These are phyloP conservation scores for Smittia sp. DNA, from an alignment of 2,888 invertebrate genomes.

Conservation along the genomic window DNA sequence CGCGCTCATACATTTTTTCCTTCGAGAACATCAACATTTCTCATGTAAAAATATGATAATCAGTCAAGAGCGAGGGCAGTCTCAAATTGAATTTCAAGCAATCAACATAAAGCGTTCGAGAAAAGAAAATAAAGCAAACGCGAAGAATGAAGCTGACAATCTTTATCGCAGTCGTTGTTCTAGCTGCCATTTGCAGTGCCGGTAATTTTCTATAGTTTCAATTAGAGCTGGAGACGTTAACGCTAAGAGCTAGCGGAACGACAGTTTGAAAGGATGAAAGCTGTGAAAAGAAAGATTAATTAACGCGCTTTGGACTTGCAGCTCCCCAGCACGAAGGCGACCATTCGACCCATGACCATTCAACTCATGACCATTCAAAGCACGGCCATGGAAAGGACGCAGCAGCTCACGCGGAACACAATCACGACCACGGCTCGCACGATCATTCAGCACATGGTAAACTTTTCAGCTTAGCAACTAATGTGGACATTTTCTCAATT, in stretches of 20 bases:
- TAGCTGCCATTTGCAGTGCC: background rate
- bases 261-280: background rate
- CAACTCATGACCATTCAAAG: slow-evolving; percentile 1
- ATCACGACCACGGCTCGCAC: background rate
- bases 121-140: background rate
- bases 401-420: background rate
- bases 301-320: no score
- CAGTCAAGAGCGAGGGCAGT: background rate
- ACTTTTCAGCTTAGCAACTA: no score
- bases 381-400: background rate
- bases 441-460: no score
- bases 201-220: slow-evolving; percentile 15
- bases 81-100: slow-evolving; percentile 20
- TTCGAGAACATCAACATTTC: background rate
- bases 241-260: background rate
- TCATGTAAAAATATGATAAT: slow-evolving; percentile 14
- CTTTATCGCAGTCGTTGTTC: background rate
- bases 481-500: background rate
- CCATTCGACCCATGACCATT: background rate
- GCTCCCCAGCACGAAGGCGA: no score
- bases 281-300: no score
- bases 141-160: slow-evolving; percentile 23
- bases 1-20: background rate
- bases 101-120: background rate
- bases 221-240: background rate